Percentiles rank a stretch among this genome's conserved stretches.
These are phyloP conservation scores for Dynastes maya DNA, from an alignment of 2,888 invertebrate genomes.

Conservation along the genomic window DNA sequence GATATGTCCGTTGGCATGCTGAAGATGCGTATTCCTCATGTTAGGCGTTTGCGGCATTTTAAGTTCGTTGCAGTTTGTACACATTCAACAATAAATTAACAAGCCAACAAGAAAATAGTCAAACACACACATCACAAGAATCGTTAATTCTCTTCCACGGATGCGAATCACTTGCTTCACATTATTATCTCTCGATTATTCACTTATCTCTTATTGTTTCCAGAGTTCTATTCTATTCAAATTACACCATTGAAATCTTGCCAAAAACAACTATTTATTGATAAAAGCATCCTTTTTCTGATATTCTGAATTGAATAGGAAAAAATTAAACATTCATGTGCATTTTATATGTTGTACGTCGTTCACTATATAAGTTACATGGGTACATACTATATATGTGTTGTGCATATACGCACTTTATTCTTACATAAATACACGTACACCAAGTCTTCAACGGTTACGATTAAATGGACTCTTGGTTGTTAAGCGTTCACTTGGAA, in stretches of 20 bases:
- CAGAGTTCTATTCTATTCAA: no score
- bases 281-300: no score
- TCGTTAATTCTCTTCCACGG: neutral
- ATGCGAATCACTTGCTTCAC: neutral
- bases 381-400: neutral
- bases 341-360: neutral
- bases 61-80: neutral
- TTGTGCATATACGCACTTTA: neutral
- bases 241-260: no score
- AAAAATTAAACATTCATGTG: neutral
- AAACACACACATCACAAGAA: conserved; percentile 14
- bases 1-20: conserved; percentile 56
- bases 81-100: neutral
- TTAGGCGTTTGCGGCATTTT: conserved; percentile 49
- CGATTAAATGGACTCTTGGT: neutral
- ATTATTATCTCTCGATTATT: neutral
- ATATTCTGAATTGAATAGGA: no score
- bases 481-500: neutral
- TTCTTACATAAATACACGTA: neutral
- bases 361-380: no score
- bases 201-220: no score
- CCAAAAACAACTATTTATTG: no score
- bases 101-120: neutral
- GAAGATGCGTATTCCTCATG: conserved; percentile 52
- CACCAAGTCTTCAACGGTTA: neutral